phyloP scores from a whole-genome alignment of 1,140 invertebrate species.

The Drosophila simulans region DNA sequence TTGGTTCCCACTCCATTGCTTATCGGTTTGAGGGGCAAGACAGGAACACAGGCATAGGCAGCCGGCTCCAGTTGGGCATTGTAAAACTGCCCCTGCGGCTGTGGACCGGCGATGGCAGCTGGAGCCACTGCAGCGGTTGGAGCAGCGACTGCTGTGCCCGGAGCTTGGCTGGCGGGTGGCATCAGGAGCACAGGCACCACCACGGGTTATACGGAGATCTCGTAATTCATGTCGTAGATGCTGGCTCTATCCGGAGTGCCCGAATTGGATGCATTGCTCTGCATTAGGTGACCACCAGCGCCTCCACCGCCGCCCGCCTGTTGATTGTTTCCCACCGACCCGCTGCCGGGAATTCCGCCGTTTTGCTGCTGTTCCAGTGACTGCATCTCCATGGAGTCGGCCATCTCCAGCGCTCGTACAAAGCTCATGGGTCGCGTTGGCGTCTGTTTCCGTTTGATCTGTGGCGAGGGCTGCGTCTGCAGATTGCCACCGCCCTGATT shows the following conservation, averaged over 20 bases:
- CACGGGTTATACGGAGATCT: conserved; percentile 92
- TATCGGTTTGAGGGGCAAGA: conserved; percentile 45
- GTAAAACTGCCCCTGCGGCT: conserved; percentile 5
- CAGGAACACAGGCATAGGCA: conserved; percentile 71
- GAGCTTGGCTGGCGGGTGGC: conserved; percentile 60
- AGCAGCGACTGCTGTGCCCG: conserved; percentile 22
- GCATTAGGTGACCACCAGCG: conserved; percentile 19
- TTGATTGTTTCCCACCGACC: conserved; percentile 66
- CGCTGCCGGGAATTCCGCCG: conserved; percentile 57
- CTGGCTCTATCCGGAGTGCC: conserved; percentile 93
- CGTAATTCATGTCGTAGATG: conserved; percentile 98
- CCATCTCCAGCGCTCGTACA: conserved; percentile 95
- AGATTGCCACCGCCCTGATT: conserved; percentile 39
- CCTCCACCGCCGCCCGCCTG: conserved; percentile 15
- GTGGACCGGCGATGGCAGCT: conserved; percentile 4
- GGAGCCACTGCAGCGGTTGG: conserved; percentile 14
- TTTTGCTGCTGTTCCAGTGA: conserved; percentile 77
- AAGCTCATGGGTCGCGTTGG: conserved; percentile 94
- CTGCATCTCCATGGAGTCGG: conserved; percentile 92
- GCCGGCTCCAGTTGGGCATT: conserved; percentile 46
- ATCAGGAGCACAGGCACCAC: conserved; percentile 80
- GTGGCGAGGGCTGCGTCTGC: conserved; percentile 86
- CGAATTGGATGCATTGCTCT: conserved; percentile 82
- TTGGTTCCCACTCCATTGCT: conserved; percentile 47
- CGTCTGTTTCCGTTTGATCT: conserved; percentile 87